A percentile compares a stretch with the other conserved stretches of the same genome.
These are phyloP conservation scores for Drosophila rellima DNA, from an alignment of 2,888 invertebrate species.

Conservation along the genomic window DNA sequence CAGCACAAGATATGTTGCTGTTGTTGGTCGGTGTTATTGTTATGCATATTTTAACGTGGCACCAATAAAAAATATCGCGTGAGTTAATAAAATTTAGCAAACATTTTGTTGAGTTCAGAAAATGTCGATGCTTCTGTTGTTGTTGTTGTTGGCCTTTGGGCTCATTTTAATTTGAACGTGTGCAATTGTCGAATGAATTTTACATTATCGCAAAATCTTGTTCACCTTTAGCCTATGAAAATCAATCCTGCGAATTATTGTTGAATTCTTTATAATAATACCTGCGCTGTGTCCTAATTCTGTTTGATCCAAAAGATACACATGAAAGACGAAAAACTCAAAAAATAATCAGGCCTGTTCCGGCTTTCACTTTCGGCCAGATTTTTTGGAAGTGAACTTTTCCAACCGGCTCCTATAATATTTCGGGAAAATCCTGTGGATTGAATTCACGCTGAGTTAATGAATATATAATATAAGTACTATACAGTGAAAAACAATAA, in stretches of 20 bases:
- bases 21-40: constrained; percentile 24
- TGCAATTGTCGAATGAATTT: constrained; percentile 34
- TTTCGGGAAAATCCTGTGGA: no score
- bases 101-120: constrained; percentile 26
- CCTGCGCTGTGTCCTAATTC: not conserved
- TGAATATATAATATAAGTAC: no score
- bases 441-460: no score
- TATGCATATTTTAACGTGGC: constrained; percentile 40
- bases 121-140: not conserved
- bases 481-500: no score
- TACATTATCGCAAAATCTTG: constrained; percentile 2
- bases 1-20: constrained; percentile 27
- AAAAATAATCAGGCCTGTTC: no score
- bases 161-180: constrained; percentile 55
- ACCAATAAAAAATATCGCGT: constrained; percentile 38
- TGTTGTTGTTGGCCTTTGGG: constrained; percentile 30
- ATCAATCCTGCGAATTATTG: not conserved
- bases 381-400: no score
- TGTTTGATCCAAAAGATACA: not conserved
- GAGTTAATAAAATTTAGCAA: constrained; percentile 45
- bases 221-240: not conserved
- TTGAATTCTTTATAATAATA: not conserved
- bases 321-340: not conserved
- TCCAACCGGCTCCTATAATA: no score
- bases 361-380: no score